Evolutionary conservation across 2,797 vertebrate species (phyloP), one percentile per base, ranked within the genome.

Genomic region (Psittacula derbiana): DNA sequence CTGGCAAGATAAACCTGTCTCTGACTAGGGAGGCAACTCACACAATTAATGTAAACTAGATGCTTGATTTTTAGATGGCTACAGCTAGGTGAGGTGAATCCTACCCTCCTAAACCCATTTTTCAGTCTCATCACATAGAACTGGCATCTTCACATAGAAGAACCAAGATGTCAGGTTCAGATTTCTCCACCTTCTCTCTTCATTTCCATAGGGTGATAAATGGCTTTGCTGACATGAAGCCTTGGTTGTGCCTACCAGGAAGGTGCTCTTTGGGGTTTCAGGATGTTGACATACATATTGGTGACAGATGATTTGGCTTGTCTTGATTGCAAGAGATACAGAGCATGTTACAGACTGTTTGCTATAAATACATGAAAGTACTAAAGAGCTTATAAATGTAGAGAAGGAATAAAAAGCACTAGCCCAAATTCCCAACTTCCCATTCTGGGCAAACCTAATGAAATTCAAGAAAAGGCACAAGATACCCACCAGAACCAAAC

Each of bases 241-340:
- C 33, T 62, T 41, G 62, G 36, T 57, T 74, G 50, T 90, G 60
- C 52, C 78, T 61, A 81, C 64, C 46, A 46, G 80, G 86, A 67
- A 69, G 21, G 55, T 93, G 87, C 57, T 80, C 38, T 27, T 12
- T 8, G 62, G 47, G 66, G 81, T 93, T 95, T 81, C 20, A 50
- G 78, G 58, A 84, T 64, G 67, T 53, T 89, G 81, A 87, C 71
- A 66, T 74, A 66, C 33, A 46, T 76, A 58, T 43, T 86, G 73
- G 46, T 91, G 87, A 91, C 70, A 92, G 79, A 94, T 80, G 49
- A 93, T 89, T 89, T 96, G 86, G 61, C 28, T 67, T 52, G 30
- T 74, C 62, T 53, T 7, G 19, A 70, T 70, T 72, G 55, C 62
- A 82, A 60, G 43, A 83, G 73, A 60, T 86, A 52, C 31, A 61